These are phyloP conservation scores for Catajapyx aquilonaris DNA, from an alignment of 1,140 invertebrate genomes.

Conservation along the genomic window DNA sequence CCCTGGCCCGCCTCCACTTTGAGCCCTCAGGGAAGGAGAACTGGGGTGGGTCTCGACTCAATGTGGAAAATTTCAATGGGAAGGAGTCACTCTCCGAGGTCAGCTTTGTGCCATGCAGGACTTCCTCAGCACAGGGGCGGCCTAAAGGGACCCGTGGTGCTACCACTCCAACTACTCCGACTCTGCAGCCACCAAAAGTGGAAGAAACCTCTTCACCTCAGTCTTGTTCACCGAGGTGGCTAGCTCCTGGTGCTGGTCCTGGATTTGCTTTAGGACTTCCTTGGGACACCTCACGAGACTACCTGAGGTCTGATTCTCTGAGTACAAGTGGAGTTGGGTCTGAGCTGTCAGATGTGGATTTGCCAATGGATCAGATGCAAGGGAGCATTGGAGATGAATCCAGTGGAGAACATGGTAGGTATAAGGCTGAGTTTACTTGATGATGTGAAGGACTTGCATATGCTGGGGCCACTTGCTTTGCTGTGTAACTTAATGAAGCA, in stretches of 20 bases:
- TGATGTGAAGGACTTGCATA: too few species aligned
- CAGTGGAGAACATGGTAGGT: neutral
- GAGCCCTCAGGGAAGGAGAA: slow-evolving; percentile 14
- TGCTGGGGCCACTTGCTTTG: too few species aligned
- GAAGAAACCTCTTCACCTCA: neutral
- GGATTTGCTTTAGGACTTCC: slow-evolving; percentile 5
- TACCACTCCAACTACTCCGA: neutral
- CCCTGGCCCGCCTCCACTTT: slow-evolving; percentile 22
- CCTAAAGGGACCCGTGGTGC: neutral
- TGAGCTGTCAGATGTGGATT: slow-evolving; percentile 18
- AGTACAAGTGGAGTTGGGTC: slow-evolving; percentile 20
- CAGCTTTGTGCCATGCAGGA: slow-evolving; percentile 3
- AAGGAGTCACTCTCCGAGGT: slow-evolving; percentile 5
- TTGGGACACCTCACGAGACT: slow-evolving; percentile 11
- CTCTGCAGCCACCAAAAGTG: neutral
- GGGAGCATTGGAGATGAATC: too few species aligned
- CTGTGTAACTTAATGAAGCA: too few species aligned
- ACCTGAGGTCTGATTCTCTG: slow-evolving; percentile 17
- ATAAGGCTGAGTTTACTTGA: too few species aligned
- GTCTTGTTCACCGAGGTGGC: neutral
- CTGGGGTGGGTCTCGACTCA: slow-evolving; percentile 9
- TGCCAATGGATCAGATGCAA: slow-evolving; percentile 11
- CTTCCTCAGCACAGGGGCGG: neutral
- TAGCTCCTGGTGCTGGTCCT: neutral
- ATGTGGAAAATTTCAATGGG: slow-evolving; percentile 3